phyloP scores from a whole-genome alignment of 2,797 vertebrate species.

The Clarias fuscus region DNA sequence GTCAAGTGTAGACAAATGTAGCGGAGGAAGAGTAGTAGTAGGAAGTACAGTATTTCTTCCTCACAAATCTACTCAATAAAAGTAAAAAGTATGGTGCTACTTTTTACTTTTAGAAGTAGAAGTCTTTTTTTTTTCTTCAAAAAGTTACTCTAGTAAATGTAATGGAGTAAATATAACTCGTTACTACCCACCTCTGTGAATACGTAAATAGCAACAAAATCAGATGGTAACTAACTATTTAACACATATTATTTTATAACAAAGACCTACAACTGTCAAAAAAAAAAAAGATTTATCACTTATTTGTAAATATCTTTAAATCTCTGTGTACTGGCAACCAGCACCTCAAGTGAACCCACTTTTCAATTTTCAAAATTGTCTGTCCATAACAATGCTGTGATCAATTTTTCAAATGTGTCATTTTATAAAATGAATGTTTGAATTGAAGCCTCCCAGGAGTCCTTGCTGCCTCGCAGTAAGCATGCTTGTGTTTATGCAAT shows the following conservation, averaged over 20 bases:
- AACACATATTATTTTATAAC: not conserved
- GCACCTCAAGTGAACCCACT: not conserved
- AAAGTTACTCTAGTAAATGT: no score
- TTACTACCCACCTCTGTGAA: no score
- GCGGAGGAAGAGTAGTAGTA: no score
- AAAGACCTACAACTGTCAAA: not conserved
- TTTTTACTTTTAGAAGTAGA: no score
- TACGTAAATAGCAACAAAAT: not conserved
- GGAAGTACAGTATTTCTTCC: no score
- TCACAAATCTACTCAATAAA: no score
- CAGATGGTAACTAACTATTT: not conserved
- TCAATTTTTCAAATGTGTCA: not conserved
- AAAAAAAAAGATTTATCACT: not conserved
- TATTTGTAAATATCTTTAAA: not conserved
- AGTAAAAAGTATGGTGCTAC: no score
- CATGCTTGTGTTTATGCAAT: not conserved
- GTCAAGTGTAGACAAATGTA: no score
- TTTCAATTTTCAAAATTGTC: not conserved
- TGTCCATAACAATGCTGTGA: not conserved
- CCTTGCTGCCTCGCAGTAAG: not conserved
- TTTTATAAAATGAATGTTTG: not conserved
- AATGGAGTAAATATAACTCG: no score
- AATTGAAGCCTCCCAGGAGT: not conserved
- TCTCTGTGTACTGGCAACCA: not conserved
- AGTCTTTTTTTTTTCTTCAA: no score